Percentiles rank a stretch among this genome's conserved stretches.
Conservation (phyloP, 2,888 invertebrate species). For the Andrena bucephala region DNA sequence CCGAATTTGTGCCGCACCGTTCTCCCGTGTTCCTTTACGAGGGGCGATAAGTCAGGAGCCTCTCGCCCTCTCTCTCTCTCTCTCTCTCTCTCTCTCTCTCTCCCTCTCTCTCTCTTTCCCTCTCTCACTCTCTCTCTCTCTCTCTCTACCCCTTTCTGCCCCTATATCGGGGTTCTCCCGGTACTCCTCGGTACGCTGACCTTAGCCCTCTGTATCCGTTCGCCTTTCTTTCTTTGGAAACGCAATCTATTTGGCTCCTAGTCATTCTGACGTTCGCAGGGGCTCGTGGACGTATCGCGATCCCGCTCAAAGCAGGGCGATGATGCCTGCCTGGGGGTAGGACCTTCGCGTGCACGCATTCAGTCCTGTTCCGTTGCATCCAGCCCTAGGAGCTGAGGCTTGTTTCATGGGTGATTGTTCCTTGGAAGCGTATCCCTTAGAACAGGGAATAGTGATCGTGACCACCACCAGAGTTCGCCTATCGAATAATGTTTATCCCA, state of each 20-base stretch:
- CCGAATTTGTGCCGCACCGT: conserved; percentile 77
- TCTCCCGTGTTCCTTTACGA: conserved; percentile 75
- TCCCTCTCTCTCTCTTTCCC: conserved; percentile 11
- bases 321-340: neutral
- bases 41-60: conserved; percentile 74
- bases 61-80: conserved; percentile 49
- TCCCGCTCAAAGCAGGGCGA: neutral
- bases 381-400: too few relatives aligned
- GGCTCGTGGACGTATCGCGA: conserved; percentile 9
- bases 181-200: conserved; percentile 58
- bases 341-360: neutral
- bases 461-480: too few relatives aligned
- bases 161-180: neutral
- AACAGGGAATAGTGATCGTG: too few relatives aligned
- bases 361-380: neutral
- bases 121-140: neutral
- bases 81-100: conserved; percentile 8
- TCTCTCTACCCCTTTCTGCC: conserved; percentile 17
- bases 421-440: neutral
- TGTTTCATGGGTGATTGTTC: neutral
- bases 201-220: conserved; percentile 43
- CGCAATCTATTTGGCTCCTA: conserved; percentile 5
- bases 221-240: conserved; percentile 1
- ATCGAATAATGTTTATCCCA: too few relatives aligned
- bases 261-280: neutral